Evolutionary conservation across 2,113 vertebrate genomes (phyloP), one percentile per base, ranked within the genome.

Genomic region (Chionomys nivalis): DNA sequence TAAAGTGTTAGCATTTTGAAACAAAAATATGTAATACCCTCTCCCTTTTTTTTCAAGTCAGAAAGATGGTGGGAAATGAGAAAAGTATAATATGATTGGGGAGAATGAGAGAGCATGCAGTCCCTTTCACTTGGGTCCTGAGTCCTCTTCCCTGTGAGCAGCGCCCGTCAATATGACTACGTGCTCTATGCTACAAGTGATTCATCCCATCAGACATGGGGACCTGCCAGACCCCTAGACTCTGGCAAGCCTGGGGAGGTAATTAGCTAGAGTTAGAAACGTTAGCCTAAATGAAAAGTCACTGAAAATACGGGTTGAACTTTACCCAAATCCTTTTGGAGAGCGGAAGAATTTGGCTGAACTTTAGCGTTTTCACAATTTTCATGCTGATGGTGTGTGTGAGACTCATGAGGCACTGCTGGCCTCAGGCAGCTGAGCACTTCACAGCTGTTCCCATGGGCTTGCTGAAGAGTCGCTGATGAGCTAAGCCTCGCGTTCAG

Each of bases 271-370:
- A 83, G 89, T 89, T 70, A 82, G 49, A 97, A 92, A 63, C 92
- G 68, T 94, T 93, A 87, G 73, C 73, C 77, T 89, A 96, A 95
- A 93, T 87, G 81, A 97, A 96, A 97, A 96, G 81, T 92, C 75
- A 91, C 58, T 94, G 81, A 96, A 97, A 98, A 94, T 47, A 44
- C 14, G 14, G 44, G 49, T 26, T 36, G 66, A 90, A 83, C 14
- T 65, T 33, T 6, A 7, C 63, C 90, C 90, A 95, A 49, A n/a
- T 96, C 77, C 55, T 97, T 92, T 93, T 68, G 81, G 91, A 94
- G 76, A 96, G 75, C 14, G 47, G 9, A 89, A 73, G 52, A 88
- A 89, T 83, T 96, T 94, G 97, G 91, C 85, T 96, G 86, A 87
- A 49, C 90, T 70, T 61, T 70, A 49, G 79, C n/a, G 6, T 91